Evolutionary conservation across 2,888 invertebrate species (phyloP), one percentile per base, ranked within the genome.

Genomic region (Pteria penguin): DNA sequence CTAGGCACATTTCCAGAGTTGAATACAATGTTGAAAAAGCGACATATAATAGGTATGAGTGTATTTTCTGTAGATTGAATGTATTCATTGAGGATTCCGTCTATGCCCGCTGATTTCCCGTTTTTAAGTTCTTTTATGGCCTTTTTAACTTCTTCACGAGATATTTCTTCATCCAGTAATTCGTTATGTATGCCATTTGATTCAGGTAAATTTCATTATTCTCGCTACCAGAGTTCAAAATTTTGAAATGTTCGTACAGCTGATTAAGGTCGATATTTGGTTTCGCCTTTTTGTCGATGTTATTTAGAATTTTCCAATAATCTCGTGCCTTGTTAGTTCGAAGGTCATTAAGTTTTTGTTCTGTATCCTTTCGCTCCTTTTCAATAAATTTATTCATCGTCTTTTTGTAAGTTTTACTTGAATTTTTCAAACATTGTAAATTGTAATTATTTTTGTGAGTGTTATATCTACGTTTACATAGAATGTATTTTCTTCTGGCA

Each of bases 71-170:
- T 67, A 24, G 26, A 24, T 63, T 76, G 72, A 24, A 80, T 68
- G 27, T 77, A 80, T 70, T 80, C 80, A 71, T 80, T 80, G 2
- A 66, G 29, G n/a, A 80, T 76, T 8, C 55, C 32, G 57, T 80
- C 77, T 24, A 31, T 36, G 1, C 72, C 58, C 11, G 75, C 36
- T 4, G 70, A 32, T 57, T 80, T 77, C 29, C 66, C 55, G 74
- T 80, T 61, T 77, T 77, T 57, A 69, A 63, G 18, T 63, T 68
- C 45, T 68, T 36, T 24, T 45, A 76, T 73, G 29, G 55, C 36
- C 29, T 70, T 73, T 26, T 3, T 45, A 45, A 79, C 72, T 67
- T 79, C 74, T n/a, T 26, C 27, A 36, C 52, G 58, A 27, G 70
- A 57, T 18, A 79, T 73, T 57, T 36, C 14, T 1, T 57, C 33